Evolutionary conservation across 2,797 vertebrate genomes (phyloP), one percentile per base, ranked within the genome.

Genomic region (Hemibagrus guttatus): DNA sequence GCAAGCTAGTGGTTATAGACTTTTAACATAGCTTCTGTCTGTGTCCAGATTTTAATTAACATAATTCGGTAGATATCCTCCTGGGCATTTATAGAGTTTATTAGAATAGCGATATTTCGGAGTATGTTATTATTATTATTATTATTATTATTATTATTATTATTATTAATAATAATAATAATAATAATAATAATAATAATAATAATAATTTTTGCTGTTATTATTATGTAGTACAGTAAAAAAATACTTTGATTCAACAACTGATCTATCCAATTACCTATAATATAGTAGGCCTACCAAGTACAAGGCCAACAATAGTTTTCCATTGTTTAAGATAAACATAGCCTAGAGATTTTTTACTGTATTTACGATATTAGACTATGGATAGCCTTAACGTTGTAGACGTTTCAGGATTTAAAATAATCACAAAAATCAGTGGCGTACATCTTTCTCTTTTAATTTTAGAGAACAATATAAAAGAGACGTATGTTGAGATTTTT

Each of bases 141-240:
- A 54, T 85, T 76, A 85, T 85, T 64, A 76, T 76, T 74, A 84
- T 84, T 61, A 74, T 84, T 75, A 64, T 76, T 64, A 85, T 63
- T 63, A 21, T 31, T n/a, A n/a, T n/a, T n/a, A n/a, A n/a, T n/a
- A n/a, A n/a, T n/a, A n/a, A n/a, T n/a, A n/a, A n/a, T n/a, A n/a
- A n/a, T n/a, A n/a, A n/a, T n/a, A n/a, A n/a, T n/a, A n/a, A n/a
- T n/a, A n/a, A n/a, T n/a, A n/a, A n/a, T n/a, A n/a, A n/a, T n/a
- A n/a, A n/a, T n/a, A n/a, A n/a, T n/a, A n/a, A n/a, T n/a, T n/a
- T n/a, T n/a, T n/a, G n/a, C n/a, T n/a, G n/a, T n/a, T n/a, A n/a
- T n/a, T n/a, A n/a, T n/a, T n/a, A n/a, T n/a, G n/a, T 66, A 66
- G 46, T 49, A 52, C 46, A 74, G 71, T 74, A 54, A 52, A 75